These are phyloP conservation scores for Cyphomyrmex costatus DNA, from an alignment of 1,140 invertebrate species.

Conservation along the genomic window DNA sequence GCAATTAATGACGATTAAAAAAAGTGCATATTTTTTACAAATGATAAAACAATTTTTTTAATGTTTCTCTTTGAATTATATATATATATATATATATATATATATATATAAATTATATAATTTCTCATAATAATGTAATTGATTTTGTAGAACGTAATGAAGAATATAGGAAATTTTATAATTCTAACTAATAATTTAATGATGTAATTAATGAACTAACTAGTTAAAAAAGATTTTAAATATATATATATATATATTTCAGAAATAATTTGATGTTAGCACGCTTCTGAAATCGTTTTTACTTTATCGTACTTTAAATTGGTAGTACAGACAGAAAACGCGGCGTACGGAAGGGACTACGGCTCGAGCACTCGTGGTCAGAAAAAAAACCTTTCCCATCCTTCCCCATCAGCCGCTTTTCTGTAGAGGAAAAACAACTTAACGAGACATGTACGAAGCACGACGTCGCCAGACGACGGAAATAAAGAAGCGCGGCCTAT, in stretches of 20 bases:
- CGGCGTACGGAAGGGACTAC: neutral
- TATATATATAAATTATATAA: neutral
- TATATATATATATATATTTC: neutral
- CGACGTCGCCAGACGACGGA: conserved; percentile 19
- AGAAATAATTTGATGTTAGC: neutral
- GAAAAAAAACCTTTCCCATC: conserved; percentile 14
- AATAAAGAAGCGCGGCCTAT: conserved; percentile 60
- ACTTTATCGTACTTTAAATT: conserved; percentile 36
- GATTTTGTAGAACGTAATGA: neutral
- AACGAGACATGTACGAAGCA: conserved; percentile 14
- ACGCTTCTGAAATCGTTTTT: conserved; percentile 4
- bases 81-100: too few species aligned
- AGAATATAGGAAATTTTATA: neutral
- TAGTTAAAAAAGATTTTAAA: neutral
- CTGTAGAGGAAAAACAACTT: conserved; percentile 31
- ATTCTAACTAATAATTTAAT: neutral
- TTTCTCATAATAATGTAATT: neutral
- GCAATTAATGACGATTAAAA: conserved; percentile 13
- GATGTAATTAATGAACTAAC: neutral
- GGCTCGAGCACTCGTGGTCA: conserved; percentile 6
- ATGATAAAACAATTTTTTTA: conserved; percentile 1
- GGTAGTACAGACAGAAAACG: conserved; percentile 9
- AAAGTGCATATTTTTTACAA: neutral
- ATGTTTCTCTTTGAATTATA: too few species aligned
- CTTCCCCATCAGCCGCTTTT: conserved; percentile 17